phyloP scores from a whole-genome alignment of 2,113 vertebrate species.

The Phyllostomus hastatus region DNA sequence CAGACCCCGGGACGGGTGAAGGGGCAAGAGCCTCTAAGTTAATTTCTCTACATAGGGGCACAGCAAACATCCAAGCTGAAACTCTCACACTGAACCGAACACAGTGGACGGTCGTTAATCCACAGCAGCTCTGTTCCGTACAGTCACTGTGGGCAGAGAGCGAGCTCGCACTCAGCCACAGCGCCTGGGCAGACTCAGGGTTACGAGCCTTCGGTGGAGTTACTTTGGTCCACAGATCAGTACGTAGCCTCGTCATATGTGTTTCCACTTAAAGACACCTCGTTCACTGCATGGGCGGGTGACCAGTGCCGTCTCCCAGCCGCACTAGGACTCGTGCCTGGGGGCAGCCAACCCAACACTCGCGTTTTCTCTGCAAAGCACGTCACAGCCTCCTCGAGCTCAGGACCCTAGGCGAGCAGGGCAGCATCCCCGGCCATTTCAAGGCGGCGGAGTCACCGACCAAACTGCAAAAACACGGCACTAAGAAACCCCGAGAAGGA shows the following conservation, averaged over 20 bases:
- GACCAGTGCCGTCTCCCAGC: background rate
- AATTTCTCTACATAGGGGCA: background rate
- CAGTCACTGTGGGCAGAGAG: background rate
- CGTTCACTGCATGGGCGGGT: background rate
- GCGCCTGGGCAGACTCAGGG: background rate
- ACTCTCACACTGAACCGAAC: background rate
- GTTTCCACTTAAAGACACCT: background rate
- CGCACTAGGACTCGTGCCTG: background rate
- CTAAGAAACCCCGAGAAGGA: background rate
- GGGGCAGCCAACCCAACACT: background rate
- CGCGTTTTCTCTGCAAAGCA: background rate
- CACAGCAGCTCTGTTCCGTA: background rate
- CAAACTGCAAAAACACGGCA: background rate
- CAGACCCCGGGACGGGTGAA: background rate
- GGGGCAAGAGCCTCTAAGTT: background rate
- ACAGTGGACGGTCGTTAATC: background rate
- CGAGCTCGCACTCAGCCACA: background rate
- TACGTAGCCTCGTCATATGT: background rate
- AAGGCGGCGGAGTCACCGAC: background rate
- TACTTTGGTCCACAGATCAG: background rate
- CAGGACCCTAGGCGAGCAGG: background rate
- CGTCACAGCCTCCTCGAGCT: fast-evolving
- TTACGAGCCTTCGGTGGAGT: background rate
- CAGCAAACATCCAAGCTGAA: background rate
- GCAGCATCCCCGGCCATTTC: background rate